Evolutionary conservation across 2,888 invertebrate genomes (phyloP).

Genomic region (Pachliopta kotzebuea): DNA sequence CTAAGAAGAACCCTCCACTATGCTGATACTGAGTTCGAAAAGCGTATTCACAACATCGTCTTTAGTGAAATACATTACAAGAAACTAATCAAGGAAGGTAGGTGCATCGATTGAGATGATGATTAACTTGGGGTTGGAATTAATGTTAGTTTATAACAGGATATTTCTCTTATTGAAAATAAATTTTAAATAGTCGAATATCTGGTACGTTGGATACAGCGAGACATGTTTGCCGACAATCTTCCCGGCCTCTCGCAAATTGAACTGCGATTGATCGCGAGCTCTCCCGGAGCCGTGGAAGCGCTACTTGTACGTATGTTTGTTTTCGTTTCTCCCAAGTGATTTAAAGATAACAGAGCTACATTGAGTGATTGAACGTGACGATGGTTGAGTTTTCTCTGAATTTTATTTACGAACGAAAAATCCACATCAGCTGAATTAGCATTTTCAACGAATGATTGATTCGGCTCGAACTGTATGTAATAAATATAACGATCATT

Average conservation of each 20-base stretch:
- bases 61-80: too few species aligned
- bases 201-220: conserved; percentile 6
- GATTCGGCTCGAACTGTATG: conserved; percentile 5
- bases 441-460: conserved; percentile 18
- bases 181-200: conserved; percentile 4
- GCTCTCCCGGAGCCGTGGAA: conserved; percentile 8
- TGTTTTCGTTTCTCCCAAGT: conserved; percentile 26
- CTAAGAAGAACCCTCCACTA: too few species aligned
- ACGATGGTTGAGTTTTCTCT: conserved; percentile 19
- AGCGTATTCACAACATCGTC: too few species aligned
- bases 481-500: background rate
- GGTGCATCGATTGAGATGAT: too few species aligned
- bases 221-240: conserved; percentile 18
- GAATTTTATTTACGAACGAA: conserved; percentile 13
- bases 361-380: conserved; percentile 26
- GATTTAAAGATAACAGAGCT: conserved; percentile 28
- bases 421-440: conserved; percentile 12
- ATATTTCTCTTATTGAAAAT: background rate
- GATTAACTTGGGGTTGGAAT: background rate
- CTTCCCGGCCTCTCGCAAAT: conserved; percentile 17
- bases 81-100: too few species aligned
- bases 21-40: too few species aligned
- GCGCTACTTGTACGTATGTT: conserved; percentile 18
- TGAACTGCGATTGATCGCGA: conserved; percentile 24
- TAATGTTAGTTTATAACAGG: background rate